Base-by-base conservation (phyloP, 1,140 invertebrate species). In the Hycleus cichorii region DNA sequence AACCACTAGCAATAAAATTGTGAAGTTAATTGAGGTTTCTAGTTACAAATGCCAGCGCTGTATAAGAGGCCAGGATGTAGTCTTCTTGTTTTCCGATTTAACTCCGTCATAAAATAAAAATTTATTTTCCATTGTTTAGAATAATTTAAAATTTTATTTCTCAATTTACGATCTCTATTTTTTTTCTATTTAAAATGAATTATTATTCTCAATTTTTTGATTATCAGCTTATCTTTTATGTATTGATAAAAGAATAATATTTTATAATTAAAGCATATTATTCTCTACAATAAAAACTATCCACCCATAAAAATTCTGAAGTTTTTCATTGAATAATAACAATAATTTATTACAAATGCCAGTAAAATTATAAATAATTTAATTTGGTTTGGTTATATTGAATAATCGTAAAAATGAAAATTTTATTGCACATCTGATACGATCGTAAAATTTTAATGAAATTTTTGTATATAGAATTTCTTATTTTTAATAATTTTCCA, bases 161-260 rank as follows among this genome's bases (percentile, higher is more conserved):
- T 7, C 18, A 32, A 32, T 32, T 32, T 32, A 32, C 4, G 32
- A 32, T 7, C 7, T 32, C 7, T 5, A 5, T 32, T 32, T 7
- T 7, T 5, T 32, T 32, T 5, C 32, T 5, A 32, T 32, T 32
- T 32, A 32, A 5, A 32, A 7, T 53, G 51, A 45, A 32, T 32
- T 42, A 53, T 45, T 39, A 53, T 46, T 46, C 39, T 53, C 42
- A 53, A 53, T 45, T 53, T 32, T 46, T 26, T 53, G 51, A 46
- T 53, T 46, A 39, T 53, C 27, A 52, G 46, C 42, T 42, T 42
- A 46, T 26, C 51, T 53, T 42, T 53, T 44, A 53, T 53, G 46
- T 52, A 39, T 44, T 51, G 46, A 58, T 46, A 49, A 46, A 40
- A 59, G 46, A 54, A 46, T 52, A 51, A 45, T 58, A 44, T 52